Base-by-base conservation (phyloP, 2,113 vertebrate species). In the Zootoca vivipara region DNA sequence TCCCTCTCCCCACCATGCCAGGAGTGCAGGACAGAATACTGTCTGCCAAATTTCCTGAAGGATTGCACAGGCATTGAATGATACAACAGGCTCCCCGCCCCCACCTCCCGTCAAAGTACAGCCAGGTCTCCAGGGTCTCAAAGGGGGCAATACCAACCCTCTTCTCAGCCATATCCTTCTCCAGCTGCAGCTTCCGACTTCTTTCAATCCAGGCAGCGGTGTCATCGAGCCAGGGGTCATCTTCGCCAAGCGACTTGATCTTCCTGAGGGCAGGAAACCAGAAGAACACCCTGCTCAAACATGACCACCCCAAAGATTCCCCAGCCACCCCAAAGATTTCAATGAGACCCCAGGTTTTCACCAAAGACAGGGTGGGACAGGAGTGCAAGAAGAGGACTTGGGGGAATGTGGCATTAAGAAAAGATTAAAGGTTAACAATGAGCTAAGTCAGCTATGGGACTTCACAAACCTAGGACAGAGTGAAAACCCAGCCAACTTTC, bases 161-260 rank as follows among this genome's bases (percentile, higher is more conserved):
- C 90, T 98, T 99, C 81, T 99, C 98, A 0, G 98, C 98, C 96
- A 99, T 67, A 52, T 99, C 98, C 88, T 98, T 99, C 92, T 99
- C 98, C 78, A 97, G 97, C 73, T 98, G 97, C 15, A 98, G 88
- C 42, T 96, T 98, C 35, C 98, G 95, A 93, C 96, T 99, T 87
- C 90, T 96, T 95, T 98, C 98, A 0, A 99, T 98, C 98, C 98
- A 99, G 8, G 97, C 97, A 0, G 96, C 95, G 0, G 98, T 97
- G 85, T 98, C 97, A 1, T 99, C 98, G 79, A 99, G 93, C 98
- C 98, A 99, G 0, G 97, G 96, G 88, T 99, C 98, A 0, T 99
- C 98, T 24, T 98, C 98, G 0, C 97, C 98, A 13, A 99, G 91
- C 0, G 96, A 96, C 94, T 99, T 99, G 38, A 99, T 96, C 86